Base-by-base conservation (phyloP, 2,797 vertebrate species). In the Psittacula derbiana region DNA sequence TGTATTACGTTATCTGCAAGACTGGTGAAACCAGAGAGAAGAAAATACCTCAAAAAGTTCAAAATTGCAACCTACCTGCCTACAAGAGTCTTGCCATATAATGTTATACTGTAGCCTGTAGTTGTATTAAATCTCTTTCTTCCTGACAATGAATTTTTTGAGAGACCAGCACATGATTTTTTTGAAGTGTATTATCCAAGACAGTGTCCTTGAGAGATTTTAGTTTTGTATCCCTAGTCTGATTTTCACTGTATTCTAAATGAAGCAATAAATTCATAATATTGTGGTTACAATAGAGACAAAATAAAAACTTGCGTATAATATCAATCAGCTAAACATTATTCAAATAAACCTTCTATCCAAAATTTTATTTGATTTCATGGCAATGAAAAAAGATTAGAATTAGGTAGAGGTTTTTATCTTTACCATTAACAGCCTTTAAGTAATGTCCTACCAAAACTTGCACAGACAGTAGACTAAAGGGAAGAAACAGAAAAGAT, bases 211-310 rank as follows among this genome's bases (percentile, higher is more conserved):
- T 94, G 69, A 86, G 87, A 93, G 76, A 95, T 95, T 96, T 96
- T 69, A 95, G 27, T 97, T 97, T 96, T 96, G 76, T 93, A 94
- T 91, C 91, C 72, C 21, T 95, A 96, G 84, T 89, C 86, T 96
- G 95, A 93, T 94, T 97, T 98, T 98, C 78, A 97, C 97, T 95
- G 91, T 96, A 57, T 92, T 96, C 87, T 96, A 96, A 96, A 70
- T 96, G 89, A 94, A 91, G 19, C 43, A 64, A 18, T 24, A 58
- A 50, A 58, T 90, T 69, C 88, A 18, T 90, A 96, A 91, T 96
- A 96, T 87, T 80, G 69, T 95, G 84, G 72, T 55, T 95, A 95
- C 70, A 95, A 95, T 93, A 97, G 94, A 97, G 92, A 80, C 65
- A 95, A 97, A 97, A 94, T 91, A 86, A 96, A 91, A 67, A 23